These are phyloP conservation scores for Netelia fuscicornis DNA, from an alignment of 2,888 invertebrate species.

Conservation along the genomic window DNA sequence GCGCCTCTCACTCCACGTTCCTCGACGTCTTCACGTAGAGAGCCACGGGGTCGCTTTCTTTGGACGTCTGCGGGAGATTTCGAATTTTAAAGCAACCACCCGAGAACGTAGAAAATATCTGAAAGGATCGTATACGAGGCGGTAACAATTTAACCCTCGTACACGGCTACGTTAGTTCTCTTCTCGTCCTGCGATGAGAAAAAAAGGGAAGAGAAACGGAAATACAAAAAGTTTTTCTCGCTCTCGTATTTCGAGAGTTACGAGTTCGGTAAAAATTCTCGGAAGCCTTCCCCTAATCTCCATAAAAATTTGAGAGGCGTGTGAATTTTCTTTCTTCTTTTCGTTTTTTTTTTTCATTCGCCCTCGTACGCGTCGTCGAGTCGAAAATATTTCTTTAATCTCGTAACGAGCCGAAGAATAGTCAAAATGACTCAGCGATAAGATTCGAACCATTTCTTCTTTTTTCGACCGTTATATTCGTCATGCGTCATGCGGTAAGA, in stretches of 20 bases:
- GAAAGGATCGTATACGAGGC: not conserved
- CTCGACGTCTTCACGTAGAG: not conserved
- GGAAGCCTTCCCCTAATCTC: slow-evolving; percentile 9
- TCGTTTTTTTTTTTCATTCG: too few relatives aligned
- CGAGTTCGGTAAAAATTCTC: slow-evolving; percentile 20
- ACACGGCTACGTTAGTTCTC: not conserved
- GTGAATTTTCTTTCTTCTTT: not conserved
- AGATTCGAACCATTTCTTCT: slow-evolving; percentile 4
- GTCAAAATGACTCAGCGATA: slow-evolving; percentile 36
- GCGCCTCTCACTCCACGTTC: not conserved
- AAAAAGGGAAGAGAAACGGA: not conserved
- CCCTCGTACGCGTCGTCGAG: not conserved
- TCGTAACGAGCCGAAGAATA: slow-evolving; percentile 17
- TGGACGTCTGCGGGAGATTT: slow-evolving; percentile 3
- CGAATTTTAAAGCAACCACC: not conserved
- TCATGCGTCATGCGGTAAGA: not conserved
- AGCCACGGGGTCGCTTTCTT: slow-evolving; percentile 47
- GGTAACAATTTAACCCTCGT: not conserved
- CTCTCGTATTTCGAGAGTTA: slow-evolving; percentile 20
- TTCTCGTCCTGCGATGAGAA: not conserved
- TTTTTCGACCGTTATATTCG: slow-evolving; percentile 6
- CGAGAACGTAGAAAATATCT: slow-evolving; percentile 1
- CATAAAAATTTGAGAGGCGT: slow-evolving; percentile 23
- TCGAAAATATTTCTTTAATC: not conserved
- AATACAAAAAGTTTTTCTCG: slow-evolving; percentile 6